phyloP scores from a whole-genome alignment of 2,888 invertebrate genomes.

The Protula sp. region DNA sequence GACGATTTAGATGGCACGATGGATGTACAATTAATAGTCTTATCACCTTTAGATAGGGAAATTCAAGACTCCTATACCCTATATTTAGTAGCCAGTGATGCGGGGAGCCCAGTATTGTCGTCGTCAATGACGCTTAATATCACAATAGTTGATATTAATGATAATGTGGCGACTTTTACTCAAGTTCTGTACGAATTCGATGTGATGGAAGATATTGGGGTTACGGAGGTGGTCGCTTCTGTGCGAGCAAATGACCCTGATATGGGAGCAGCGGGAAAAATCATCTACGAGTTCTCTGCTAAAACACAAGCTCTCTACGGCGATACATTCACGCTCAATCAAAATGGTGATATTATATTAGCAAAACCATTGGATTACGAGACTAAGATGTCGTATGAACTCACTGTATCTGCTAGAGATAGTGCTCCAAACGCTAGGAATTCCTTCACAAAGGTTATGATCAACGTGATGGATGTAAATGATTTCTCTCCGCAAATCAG shows the following conservation, averaged over 20 bases:
- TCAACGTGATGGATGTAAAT: conserved; percentile 31
- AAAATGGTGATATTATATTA: conserved; percentile 18
- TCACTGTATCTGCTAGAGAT: conserved; percentile 25
- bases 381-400: conserved; percentile 9
- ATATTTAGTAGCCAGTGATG: neutral
- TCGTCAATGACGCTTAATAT: neutral
- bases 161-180: neutral
- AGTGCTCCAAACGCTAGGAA: conserved; percentile 27
- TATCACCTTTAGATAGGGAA: neutral
- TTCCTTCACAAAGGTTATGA: conserved; percentile 26
- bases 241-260: conserved; percentile 18
- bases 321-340: conserved; percentile 19
- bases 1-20: neutral
- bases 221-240: neutral
- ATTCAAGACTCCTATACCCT: neutral
- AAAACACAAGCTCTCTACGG: conserved; percentile 18
- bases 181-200: neutral
- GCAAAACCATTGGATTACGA: conserved; percentile 21
- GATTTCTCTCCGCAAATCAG: conserved; percentile 37
- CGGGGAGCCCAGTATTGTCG: neutral
- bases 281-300: conserved; percentile 18
- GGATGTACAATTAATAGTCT: neutral
- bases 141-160: neutral
- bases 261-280: conserved; percentile 15
- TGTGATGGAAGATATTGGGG: neutral